Evolutionary conservation across 2,888 invertebrate genomes (phyloP).

Genomic region (Yponomeuta evonymella): DNA sequence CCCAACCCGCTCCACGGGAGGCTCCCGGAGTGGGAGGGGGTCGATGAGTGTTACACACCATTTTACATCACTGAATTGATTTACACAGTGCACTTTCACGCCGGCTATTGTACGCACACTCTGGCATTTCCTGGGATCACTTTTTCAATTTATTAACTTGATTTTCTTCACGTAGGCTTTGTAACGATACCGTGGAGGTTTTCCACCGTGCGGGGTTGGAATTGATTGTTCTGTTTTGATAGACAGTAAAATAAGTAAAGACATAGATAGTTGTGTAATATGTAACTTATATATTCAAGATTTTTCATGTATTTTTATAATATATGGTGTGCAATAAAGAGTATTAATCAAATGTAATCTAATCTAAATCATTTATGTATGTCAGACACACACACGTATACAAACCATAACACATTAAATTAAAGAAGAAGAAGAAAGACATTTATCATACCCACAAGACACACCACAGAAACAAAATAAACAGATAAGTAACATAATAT

Average conservation of each 20-base stretch:
- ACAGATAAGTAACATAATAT: no score
- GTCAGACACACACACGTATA: no score
- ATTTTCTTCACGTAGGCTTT: neutral
- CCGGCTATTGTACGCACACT: conserved; percentile 12
- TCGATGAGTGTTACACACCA: conserved; percentile 24
- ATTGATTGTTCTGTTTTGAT: neutral
- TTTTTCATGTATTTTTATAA: no score
- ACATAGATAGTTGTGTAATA: no score
- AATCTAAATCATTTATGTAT: no score
- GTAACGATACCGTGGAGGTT: neutral
- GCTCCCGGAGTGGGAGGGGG: conserved; percentile 12
- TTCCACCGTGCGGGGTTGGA: neutral
- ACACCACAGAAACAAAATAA: no score
- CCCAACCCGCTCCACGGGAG: conserved; percentile 6
- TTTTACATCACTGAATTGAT: conserved; percentile 30
- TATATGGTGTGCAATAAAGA: no score
- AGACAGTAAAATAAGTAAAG: neutral
- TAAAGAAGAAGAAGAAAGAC: no score
- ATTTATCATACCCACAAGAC: no score
- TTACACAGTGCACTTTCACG: conserved; percentile 26
- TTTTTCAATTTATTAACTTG: conserved; percentile 22
- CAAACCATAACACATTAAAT: no score
- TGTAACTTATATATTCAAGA: no score
- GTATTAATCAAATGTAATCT: no score
- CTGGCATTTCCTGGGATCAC: conserved; percentile 10